phyloP scores from a whole-genome alignment of 2,797 vertebrate species.

The Eurystomus glaucurus region DNA sequence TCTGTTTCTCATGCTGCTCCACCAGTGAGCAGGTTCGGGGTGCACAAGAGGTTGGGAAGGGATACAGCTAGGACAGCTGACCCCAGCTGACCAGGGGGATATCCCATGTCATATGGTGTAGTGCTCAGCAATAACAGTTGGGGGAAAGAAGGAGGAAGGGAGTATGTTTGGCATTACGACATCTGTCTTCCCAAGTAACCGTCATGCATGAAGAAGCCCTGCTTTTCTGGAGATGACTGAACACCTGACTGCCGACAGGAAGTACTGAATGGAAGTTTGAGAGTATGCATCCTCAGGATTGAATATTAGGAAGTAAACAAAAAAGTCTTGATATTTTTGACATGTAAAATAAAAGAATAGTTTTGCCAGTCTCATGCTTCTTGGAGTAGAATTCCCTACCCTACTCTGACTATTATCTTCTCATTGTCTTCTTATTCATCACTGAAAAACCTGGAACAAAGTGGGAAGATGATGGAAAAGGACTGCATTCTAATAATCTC shows the following conservation, averaged over 20 bases:
- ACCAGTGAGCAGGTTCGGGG: accelerated
- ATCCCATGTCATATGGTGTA: accelerated
- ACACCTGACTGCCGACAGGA: background rate
- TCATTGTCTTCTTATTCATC: background rate
- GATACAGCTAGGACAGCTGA: background rate
- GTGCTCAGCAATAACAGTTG: background rate
- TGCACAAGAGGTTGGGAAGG: background rate
- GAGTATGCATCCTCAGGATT: background rate
- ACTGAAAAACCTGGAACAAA: background rate
- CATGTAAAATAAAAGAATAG: background rate
- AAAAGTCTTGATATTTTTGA: background rate
- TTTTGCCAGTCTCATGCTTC: background rate
- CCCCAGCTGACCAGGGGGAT: background rate
- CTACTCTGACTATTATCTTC: background rate
- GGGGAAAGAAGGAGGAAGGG: background rate
- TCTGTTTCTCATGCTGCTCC: background rate
- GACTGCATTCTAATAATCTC: background rate
- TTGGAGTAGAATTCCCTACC: background rate
- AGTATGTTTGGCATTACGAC: accelerated
- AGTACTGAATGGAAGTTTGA: background rate
- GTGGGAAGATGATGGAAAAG: background rate
- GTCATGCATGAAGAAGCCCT: accelerated
- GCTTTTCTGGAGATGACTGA: background rate
- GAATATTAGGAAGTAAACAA: background rate
- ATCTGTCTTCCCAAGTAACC: background rate